phyloP scores from a whole-genome alignment of 2,888 invertebrate genomes.

The Drosophila planitibia region DNA sequence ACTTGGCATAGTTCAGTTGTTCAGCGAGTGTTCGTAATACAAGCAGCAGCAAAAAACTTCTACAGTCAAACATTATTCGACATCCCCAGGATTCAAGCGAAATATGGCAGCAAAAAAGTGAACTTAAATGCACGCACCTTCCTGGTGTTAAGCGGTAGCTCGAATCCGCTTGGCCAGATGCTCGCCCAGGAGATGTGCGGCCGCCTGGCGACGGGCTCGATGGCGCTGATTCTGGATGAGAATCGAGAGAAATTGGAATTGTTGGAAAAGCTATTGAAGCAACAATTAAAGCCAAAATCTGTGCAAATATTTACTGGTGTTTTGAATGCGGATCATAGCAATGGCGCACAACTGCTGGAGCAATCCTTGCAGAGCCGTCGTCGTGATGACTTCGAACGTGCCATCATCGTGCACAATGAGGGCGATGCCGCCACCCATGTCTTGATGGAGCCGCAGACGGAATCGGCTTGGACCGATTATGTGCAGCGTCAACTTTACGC shows the following conservation, averaged over 20 bases:
- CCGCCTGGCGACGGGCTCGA: constrained; percentile 89
- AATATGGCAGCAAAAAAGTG: constrained; percentile 83
- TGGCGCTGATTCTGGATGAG: constrained; percentile 92
- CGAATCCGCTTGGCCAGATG: constrained; percentile 92
- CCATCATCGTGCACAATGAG: constrained; percentile 82
- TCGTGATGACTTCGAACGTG: constrained; percentile 62
- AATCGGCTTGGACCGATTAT: constrained; percentile 69
- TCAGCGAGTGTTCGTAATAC: constrained; percentile 52
- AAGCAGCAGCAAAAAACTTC: constrained; percentile 17
- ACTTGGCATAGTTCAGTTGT: constrained; percentile 69
- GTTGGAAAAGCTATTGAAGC: constrained; percentile 86
- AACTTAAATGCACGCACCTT: constrained; percentile 88
- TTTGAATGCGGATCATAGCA: constrained; percentile 85
- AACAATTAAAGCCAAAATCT: constrained; percentile 79
- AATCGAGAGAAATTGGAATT: constrained; percentile 88
- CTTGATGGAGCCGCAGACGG: constrained; percentile 76
- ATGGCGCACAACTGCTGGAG: constrained; percentile 83
- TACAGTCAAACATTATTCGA: not conserved
- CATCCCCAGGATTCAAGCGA: constrained; percentile 3
- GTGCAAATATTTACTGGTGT: constrained; percentile 41
- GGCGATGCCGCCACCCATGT: constrained; percentile 74
- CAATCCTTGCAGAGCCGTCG: constrained; percentile 51
- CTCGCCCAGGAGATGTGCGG: constrained; percentile 90
- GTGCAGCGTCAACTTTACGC: constrained; percentile 76
- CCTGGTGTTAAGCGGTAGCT: constrained; percentile 93